Evolutionary conservation across 1,140 invertebrate genomes (phyloP).

Genomic region (Acromyrmex charruanus): DNA sequence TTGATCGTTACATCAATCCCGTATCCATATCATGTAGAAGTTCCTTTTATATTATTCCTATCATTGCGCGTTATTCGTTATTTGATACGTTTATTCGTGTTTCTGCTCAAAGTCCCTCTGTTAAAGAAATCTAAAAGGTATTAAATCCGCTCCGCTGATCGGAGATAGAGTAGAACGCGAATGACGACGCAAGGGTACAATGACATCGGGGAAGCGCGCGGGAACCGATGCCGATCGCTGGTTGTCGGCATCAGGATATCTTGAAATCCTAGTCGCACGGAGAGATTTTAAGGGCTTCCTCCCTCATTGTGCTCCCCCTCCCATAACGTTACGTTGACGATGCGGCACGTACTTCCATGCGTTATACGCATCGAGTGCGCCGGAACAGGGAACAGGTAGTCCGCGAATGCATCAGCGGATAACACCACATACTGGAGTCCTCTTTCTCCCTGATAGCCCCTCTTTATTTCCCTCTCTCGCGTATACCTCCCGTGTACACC

Average conservation of each 20-base stretch:
- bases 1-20: too few relatives aligned
- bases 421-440: slow-evolving; percentile 11
- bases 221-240: slow-evolving; percentile 8
- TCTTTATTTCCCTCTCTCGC: slow-evolving; percentile 1
- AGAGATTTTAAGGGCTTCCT: slow-evolving; percentile 51
- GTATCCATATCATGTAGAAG: too few relatives aligned
- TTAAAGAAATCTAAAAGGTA: not conserved
- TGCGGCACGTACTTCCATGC: slow-evolving; percentile 11
- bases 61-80: not conserved
- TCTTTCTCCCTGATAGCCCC: not conserved
- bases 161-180: not conserved
- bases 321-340: too few relatives aligned
- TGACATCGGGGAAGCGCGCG: not conserved
- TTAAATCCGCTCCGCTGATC: slow-evolving; percentile 15
- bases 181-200: not conserved
- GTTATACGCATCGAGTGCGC: slow-evolving; percentile 1
- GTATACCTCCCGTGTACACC: not conserved
- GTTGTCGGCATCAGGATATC: not conserved
- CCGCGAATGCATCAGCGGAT: slow-evolving; percentile 36
- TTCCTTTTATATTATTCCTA: not conserved
- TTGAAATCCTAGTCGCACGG: slow-evolving; percentile 43
- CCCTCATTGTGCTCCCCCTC: not conserved
- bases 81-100: not conserved
- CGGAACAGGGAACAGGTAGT: not conserved
- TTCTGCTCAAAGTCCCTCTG: not conserved